phyloP scores from a whole-genome alignment of 2,888 invertebrate genomes.

The Resseliella maxima region DNA sequence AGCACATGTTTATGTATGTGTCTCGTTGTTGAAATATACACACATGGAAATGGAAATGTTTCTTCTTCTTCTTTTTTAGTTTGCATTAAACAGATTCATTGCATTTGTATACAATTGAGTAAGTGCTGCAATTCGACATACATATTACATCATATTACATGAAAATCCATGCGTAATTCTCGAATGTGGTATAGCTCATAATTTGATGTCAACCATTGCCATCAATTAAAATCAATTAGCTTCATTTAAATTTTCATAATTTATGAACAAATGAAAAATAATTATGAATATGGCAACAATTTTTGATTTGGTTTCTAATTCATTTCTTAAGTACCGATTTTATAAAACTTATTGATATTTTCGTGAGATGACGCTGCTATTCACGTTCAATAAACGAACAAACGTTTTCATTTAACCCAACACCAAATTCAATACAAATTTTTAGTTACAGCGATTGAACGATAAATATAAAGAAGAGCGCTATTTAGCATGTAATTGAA shows the following conservation, averaged over 20 bases:
- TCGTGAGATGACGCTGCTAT: not conserved
- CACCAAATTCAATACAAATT: no score
- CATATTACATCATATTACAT: no score
- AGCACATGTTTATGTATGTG: conserved; percentile 14
- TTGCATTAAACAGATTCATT: conserved; percentile 6
- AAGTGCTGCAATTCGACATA: not conserved
- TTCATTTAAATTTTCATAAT: no score
- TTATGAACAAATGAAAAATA: no score
- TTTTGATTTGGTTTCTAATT: not conserved
- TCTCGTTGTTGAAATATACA: not conserved
- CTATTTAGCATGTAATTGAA: no score
- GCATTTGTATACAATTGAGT: not conserved
- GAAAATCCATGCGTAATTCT: not conserved
- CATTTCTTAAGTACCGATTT: not conserved
- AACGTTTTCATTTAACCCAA: no score
- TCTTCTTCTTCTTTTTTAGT: not conserved
- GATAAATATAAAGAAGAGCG: no score
- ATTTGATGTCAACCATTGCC: no score
- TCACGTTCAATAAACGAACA: not conserved
- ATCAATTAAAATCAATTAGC: no score
- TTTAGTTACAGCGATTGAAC: no score
- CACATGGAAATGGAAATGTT: not conserved
- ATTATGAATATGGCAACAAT: not conserved
- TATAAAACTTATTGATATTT: not conserved
- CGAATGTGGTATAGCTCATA: no score